A percentile compares a stretch with the other conserved stretches of the same genome.
These are phyloP conservation scores for Neomicropteryx cornuta DNA, from an alignment of 1,140 invertebrate species.

Conservation along the genomic window DNA sequence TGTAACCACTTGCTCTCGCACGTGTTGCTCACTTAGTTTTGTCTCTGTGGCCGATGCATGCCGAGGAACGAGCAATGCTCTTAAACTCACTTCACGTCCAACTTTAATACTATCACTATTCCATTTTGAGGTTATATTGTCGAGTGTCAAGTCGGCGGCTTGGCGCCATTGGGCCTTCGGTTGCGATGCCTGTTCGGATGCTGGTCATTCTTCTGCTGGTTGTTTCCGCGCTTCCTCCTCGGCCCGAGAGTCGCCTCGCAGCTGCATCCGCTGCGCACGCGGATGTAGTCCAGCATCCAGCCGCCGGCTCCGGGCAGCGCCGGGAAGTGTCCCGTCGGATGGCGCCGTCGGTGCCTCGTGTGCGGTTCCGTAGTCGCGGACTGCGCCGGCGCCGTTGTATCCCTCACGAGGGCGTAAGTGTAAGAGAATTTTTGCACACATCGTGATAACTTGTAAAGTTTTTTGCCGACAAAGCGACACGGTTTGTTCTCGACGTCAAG, in stretches of 20 bases:
- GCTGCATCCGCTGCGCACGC: constrained; percentile 68
- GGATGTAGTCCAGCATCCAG: constrained; percentile 74
- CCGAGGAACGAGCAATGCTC: too few species aligned
- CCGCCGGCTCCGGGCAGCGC: constrained; percentile 37
- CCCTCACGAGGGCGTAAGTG: constrained; percentile 67
- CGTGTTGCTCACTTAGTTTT: too few species aligned
- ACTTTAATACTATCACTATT: too few species aligned
- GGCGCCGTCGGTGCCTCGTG: constrained; percentile 26
- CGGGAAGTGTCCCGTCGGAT: constrained; percentile 38
- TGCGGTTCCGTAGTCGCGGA: constrained; percentile 36
- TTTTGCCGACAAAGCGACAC: constrained; percentile 63
- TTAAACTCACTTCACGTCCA: too few species aligned
- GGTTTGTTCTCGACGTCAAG: constrained; percentile 57
- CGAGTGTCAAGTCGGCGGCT: too few species aligned
- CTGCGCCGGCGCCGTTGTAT: constrained; percentile 17
- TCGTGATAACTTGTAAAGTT: constrained; percentile 53
- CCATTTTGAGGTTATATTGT: too few species aligned
- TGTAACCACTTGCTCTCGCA: too few species aligned
- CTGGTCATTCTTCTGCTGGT: constrained; percentile 21
- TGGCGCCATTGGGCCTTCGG: too few species aligned
- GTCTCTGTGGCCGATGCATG: too few species aligned
- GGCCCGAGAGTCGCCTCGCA: constrained; percentile 55
- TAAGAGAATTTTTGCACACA: constrained; percentile 80
- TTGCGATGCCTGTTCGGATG: constrained; percentile 7
- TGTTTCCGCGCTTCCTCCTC: constrained; percentile 24